A percentile compares a stretch with the other conserved stretches of the same genome.
phyloP scores from a whole-genome alignment of 2,888 invertebrate genomes.

The Heteromyza rotundicornis region DNA sequence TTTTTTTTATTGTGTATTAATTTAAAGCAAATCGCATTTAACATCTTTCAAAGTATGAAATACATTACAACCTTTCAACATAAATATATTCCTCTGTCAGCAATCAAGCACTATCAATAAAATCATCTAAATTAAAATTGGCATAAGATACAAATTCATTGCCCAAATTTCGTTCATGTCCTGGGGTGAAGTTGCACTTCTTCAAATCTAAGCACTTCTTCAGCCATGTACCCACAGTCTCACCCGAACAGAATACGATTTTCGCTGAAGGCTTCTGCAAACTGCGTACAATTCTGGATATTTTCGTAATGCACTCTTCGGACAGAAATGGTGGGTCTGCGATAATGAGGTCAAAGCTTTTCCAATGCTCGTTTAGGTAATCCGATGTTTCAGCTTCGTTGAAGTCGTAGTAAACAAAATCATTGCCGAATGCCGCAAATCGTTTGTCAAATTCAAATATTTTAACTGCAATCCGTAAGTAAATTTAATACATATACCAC shows the following conservation, averaged over 20 bases:
- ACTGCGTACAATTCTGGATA: slow-evolving; percentile 76
- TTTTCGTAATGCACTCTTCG: slow-evolving; percentile 88
- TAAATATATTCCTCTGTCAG: too few species aligned
- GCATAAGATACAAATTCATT: slow-evolving; percentile 93
- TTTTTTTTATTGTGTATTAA: background rate
- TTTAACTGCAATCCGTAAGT: slow-evolving; percentile 69
- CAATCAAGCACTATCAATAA: slow-evolving; percentile 25
- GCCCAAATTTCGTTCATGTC: slow-evolving; percentile 86
- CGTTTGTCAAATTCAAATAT: slow-evolving; percentile 86
- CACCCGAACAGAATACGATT: slow-evolving; percentile 80
- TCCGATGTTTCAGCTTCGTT: slow-evolving; percentile 76
- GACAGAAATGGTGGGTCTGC: slow-evolving; percentile 96
- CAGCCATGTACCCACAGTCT: slow-evolving; percentile 76
- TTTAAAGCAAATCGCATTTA: background rate
- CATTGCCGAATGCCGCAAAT: slow-evolving; percentile 77
- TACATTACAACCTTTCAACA: too few species aligned
- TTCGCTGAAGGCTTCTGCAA: slow-evolving; percentile 66
- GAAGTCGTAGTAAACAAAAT: slow-evolving; percentile 89
- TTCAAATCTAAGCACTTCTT: slow-evolving; percentile 69
- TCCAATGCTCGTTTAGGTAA: slow-evolving; percentile 62
- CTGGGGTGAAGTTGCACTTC: slow-evolving; percentile 76
- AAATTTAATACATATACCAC: background rate
- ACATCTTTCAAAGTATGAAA: background rate
- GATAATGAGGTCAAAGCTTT: slow-evolving; percentile 80
- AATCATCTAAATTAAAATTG: slow-evolving; percentile 78